A percentile compares a stretch with the other conserved stretches of the same genome.
Conservation (phyloP, 2,888 invertebrate species). For the Meteorus cinctellus region DNA sequence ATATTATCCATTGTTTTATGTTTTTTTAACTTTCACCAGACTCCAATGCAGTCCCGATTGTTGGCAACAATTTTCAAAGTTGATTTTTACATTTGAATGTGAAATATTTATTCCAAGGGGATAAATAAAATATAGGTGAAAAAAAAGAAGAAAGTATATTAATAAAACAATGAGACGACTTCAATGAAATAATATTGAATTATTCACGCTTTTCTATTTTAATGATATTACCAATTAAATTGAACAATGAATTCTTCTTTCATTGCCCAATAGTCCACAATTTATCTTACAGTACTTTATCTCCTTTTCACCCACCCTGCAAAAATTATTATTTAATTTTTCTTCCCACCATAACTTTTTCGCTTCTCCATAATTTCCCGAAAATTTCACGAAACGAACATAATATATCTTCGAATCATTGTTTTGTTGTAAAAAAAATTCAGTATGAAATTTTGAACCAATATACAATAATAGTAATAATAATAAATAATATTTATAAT, state of each 20-base stretch:
- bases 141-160: background rate
- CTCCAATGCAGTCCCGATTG: background rate
- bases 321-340: background rate
- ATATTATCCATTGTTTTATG: background rate
- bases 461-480: background rate
- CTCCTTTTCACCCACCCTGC: too few species aligned
- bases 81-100: background rate
- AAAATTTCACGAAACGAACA: background rate
- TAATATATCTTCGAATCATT: background rate
- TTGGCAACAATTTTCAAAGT: background rate
- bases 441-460: background rate
- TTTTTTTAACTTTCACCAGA: background rate
- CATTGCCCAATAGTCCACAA: constrained; percentile 4
- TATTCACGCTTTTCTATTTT: background rate
- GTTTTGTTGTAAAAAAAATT: background rate
- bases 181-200: background rate
- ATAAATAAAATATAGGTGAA: background rate
- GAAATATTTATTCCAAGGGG: background rate
- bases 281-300: background rate
- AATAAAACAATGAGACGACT: background rate
- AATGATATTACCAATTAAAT: background rate
- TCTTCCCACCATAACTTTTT: background rate
- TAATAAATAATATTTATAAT: constrained; percentile 15
- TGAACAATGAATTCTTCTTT: background rate
- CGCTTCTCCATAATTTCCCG: too few species aligned